Evolutionary conservation across 2,888 invertebrate genomes (phyloP).

Genomic region (Allygus modestus): DNA sequence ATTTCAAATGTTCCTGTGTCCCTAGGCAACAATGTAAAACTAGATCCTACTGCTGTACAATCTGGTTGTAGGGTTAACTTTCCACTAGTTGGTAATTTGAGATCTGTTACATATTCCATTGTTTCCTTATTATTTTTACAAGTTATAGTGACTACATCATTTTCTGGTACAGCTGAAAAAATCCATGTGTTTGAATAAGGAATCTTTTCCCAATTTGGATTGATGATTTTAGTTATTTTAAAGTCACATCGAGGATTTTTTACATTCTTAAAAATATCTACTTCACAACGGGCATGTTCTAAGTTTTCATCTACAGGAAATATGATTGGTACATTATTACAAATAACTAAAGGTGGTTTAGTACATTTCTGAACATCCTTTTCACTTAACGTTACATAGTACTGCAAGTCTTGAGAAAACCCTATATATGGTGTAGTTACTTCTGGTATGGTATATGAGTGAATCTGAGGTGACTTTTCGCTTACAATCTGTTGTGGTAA

Average conservation of each 20-base stretch:
- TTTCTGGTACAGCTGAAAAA: not conserved
- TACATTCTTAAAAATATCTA: not conserved
- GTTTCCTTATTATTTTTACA: constrained; percentile 42
- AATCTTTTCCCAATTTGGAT: not conserved
- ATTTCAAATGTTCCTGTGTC: not conserved
- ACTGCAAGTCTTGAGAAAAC: constrained; percentile 11
- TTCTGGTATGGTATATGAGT: not conserved
- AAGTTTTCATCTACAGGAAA: not conserved
- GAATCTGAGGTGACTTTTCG: not conserved
- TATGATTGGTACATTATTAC: constrained; percentile 6
- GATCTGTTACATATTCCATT: constrained; percentile 14
- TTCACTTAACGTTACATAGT: constrained; percentile 5
- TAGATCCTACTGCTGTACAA: constrained; percentile 31
- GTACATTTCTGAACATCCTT: constrained; percentile 8
- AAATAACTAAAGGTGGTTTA: constrained; percentile 23
- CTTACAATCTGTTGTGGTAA: constrained; percentile 6
- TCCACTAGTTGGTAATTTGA: constrained; percentile 4
- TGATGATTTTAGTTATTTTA: not conserved
- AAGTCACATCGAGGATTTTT: not conserved
- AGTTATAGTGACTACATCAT: constrained; percentile 2
- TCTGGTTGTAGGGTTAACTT: not conserved
- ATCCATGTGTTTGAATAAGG: not conserved
- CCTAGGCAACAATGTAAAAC: constrained; percentile 31
- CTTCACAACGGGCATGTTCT: not conserved
- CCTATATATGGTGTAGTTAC: not conserved